Evolutionary conservation across 2,113 vertebrate species (phyloP).

Genomic region (Hylia prasina): DNA sequence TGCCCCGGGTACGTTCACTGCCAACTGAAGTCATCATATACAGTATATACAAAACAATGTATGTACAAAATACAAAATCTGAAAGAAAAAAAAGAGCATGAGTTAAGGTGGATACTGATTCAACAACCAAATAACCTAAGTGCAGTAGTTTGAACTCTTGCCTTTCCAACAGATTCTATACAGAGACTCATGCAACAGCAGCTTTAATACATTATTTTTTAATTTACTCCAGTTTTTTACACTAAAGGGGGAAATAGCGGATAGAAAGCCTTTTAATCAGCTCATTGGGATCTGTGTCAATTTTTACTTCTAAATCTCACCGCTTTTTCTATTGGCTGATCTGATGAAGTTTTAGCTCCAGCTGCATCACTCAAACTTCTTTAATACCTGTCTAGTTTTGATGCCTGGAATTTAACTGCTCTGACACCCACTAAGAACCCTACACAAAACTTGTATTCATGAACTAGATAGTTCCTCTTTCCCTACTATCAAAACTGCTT

Average conservation of each 20-base stretch:
- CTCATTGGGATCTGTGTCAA: background rate
- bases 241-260: background rate
- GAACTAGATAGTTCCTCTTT: background rate
- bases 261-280: background rate
- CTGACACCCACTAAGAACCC: background rate
- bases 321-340: background rate
- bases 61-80: conserved; percentile 99
- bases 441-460: background rate
- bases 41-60: conserved; percentile 99
- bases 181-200: background rate
- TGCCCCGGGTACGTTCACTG: conserved; percentile 87
- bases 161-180: background rate
- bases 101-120: background rate
- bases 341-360: background rate
- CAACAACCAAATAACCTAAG: background rate
- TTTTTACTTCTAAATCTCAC: background rate
- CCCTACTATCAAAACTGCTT: background rate
- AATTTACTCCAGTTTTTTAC: background rate
- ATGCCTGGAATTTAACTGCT: background rate
- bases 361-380: background rate
- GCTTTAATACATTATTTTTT: background rate
- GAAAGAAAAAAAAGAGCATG: background rate
- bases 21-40: conserved; percentile 99
- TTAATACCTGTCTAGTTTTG: background rate
- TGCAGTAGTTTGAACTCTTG: background rate